Conservation (phyloP, 35 echinoderm and acorn worm genomes). For the Amphiura filiformis region DNA sequence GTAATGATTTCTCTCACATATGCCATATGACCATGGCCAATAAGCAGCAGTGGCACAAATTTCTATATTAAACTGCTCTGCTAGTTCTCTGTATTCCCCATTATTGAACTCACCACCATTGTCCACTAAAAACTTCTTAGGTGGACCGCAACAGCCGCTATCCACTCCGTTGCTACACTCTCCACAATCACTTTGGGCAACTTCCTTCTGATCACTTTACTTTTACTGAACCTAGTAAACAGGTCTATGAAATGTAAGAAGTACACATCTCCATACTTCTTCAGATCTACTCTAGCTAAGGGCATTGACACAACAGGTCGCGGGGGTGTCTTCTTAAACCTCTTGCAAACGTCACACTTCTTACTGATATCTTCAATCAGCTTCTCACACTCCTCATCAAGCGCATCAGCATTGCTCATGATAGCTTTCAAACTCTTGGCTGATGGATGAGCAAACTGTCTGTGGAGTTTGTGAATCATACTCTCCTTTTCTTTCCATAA, state of each 20-base stretch:
- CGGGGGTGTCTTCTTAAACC: conserved; percentile 50
- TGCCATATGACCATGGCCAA: conserved; percentile 20
- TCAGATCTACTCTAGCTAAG: conserved; percentile 29
- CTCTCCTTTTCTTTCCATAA: conserved; percentile 25
- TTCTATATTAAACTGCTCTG: conserved; percentile 20
- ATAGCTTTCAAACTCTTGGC: conserved; percentile 28
- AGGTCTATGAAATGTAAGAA: conserved; percentile 49
- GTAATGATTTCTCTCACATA: conserved; percentile 16
- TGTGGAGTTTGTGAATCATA: conserved; percentile 13
- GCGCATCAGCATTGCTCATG: conserved; percentile 23
- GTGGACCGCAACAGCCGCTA: conserved; percentile 50
- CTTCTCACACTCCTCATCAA: neutral
- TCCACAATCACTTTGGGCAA: conserved; percentile 35
- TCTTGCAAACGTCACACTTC: conserved; percentile 59
- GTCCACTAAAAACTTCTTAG: conserved; percentile 42
- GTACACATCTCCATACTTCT: conserved; percentile 41
- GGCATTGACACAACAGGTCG: conserved; percentile 43
- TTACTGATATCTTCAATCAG: conserved; percentile 22
- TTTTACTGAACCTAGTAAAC: conserved; percentile 46
- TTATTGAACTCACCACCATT: conserved; percentile 25
- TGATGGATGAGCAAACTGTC: conserved; percentile 15
- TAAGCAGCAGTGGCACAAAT: conserved; percentile 10
- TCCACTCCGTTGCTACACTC: conserved; percentile 46
- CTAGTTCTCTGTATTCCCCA: conserved; percentile 15
- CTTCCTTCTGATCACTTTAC: conserved; percentile 40